phyloP scores from a whole-genome alignment of 2,888 invertebrate species.

The Anoplius nigerrimus region DNA sequence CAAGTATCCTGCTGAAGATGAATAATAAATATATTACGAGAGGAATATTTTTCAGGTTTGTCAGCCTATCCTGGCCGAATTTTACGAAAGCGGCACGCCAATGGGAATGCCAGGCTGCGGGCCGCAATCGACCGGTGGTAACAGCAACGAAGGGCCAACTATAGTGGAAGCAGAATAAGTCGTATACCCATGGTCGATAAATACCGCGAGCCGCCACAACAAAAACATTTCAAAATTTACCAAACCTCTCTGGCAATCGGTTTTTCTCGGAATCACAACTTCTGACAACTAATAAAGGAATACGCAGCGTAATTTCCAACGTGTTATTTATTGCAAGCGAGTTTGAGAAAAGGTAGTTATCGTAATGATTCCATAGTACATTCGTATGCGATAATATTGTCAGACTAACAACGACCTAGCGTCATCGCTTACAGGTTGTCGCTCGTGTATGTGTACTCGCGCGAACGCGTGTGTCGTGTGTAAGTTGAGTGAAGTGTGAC shows the following conservation, averaged over 20 bases:
- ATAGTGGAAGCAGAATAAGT: conserved; percentile 86
- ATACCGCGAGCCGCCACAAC: not conserved
- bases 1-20: not conserved
- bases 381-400: conserved; percentile 69
- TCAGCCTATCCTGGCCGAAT: conserved; percentile 34
- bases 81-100: conserved; percentile 21
- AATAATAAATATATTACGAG: not conserved
- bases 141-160: conserved; percentile 83
- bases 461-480: conserved; percentile 36
- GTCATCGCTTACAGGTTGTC: conserved; percentile 56
- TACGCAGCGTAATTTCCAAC: conserved; percentile 60
- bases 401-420: conserved; percentile 65
- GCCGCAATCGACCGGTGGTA: conserved; percentile 12
- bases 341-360: conserved; percentile 72
- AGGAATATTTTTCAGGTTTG: conserved; percentile 50
- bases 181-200: conserved; percentile 16
- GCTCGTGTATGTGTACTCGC: conserved; percentile 44
- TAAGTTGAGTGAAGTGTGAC: too few relatives aligned
- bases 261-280: not conserved
- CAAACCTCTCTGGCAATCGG: conserved; percentile 2
- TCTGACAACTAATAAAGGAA: conserved; percentile 10
- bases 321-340: conserved; percentile 74
- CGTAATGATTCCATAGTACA: conserved; percentile 71
- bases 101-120: not conserved
- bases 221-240: not conserved